These are phyloP conservation scores for Anisognathus igniventris DNA, from an alignment of 2,797 vertebrate species.

Conservation along the genomic window DNA sequence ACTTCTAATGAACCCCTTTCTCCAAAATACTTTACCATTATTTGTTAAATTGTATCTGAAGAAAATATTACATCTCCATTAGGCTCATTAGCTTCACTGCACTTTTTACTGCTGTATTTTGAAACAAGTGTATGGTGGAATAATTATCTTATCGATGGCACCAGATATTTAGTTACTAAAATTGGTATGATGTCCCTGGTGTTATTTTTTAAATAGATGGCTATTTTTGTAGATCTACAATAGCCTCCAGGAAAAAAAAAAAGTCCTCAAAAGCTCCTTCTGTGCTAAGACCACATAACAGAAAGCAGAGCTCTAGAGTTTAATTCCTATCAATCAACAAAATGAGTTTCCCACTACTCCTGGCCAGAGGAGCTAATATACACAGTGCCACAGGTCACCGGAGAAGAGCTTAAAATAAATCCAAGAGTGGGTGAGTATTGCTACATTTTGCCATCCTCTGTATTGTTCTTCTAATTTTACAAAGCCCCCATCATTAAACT, in stretches of 20 bases:
- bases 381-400: not conserved
- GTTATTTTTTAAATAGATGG: slow-evolving; percentile 26
- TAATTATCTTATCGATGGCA: not conserved
- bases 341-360: slow-evolving; percentile 26
- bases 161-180: slow-evolving; percentile 32
- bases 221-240: slow-evolving; percentile 33
- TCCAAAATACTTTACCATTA: not conserved
- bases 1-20: not conserved
- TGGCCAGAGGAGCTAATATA: not conserved
- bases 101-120: slow-evolving; percentile 23
- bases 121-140: not conserved
- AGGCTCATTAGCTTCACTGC: not conserved
- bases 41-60: not conserved
- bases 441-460: not conserved
- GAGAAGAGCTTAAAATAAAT: slow-evolving; percentile 41
- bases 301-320: slow-evolving; percentile 32
- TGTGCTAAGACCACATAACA: slow-evolving; percentile 8
- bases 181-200: not conserved
- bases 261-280: slow-evolving; percentile 4
- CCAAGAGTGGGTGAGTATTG: not conserved
- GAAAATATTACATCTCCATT: not conserved
- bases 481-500: not conserved
- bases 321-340: slow-evolving; percentile 54
- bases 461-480: not conserved
- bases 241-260: not conserved